phyloP scores from a whole-genome alignment of 2,113 vertebrate genomes.

The Bufo bufo region DNA sequence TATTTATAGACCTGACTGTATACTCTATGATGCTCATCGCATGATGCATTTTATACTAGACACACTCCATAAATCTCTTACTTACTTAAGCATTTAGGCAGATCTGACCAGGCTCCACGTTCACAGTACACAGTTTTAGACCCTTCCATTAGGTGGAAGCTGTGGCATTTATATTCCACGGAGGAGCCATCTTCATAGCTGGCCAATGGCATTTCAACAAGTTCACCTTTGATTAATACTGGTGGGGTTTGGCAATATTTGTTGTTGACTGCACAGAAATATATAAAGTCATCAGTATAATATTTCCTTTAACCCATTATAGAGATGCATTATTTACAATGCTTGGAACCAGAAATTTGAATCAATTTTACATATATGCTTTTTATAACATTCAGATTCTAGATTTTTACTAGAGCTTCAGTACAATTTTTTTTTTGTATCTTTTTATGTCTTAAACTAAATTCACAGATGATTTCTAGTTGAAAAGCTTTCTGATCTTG shows the following conservation, averaged over 20 bases:
- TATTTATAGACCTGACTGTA: too few species aligned
- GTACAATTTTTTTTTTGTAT: too few species aligned
- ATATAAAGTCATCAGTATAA: neutral
- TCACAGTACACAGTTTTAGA: conserved; percentile 65
- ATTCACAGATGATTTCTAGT: too few species aligned
- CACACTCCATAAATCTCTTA: neutral
- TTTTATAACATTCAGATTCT: neutral
- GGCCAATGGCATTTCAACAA: conserved; percentile 51
- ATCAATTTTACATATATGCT: neutral
- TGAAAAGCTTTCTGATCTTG: too few species aligned
- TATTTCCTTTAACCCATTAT: neutral
- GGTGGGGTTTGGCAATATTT: conserved; percentile 70
- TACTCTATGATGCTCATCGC: neutral
- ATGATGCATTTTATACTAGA: neutral
- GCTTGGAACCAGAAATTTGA: neutral
- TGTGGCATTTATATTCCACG: conserved; percentile 71
- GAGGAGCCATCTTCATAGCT: conserved; percentile 69
- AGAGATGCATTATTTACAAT: neutral
- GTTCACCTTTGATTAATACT: conserved; percentile 63
- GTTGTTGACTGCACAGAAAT: conserved; percentile 59
- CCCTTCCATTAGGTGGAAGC: conserved; percentile 69
- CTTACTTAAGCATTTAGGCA: conserved; percentile 74
- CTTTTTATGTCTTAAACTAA: too few species aligned
- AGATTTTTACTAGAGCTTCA: too few species aligned
- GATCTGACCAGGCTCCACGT: conserved; percentile 71